Conservation (phyloP, 2,113 vertebrate species). For the Crotalus horridus region DNA sequence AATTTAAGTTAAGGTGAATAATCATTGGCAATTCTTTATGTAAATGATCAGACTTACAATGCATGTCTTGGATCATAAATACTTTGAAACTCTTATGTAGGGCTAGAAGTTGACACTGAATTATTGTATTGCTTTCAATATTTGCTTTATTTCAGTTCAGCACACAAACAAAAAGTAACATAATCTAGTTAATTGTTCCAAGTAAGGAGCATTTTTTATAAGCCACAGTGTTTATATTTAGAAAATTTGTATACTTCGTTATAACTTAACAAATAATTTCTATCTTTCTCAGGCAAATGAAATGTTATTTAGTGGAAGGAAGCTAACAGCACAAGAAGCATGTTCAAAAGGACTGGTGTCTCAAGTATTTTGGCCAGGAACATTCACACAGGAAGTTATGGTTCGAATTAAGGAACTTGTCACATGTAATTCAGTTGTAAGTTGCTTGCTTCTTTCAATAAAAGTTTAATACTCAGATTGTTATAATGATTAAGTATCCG, state of each 20-base stretch:
- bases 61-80: background rate
- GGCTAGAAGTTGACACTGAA: background rate
- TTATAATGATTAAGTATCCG: background rate
- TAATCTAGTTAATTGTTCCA: background rate
- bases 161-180: background rate
- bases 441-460: conserved; percentile 56
- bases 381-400: conserved; percentile 97
- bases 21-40: background rate
- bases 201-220: conserved; percentile 16
- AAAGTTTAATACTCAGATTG: background rate
- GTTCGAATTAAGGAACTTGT: conserved; percentile 93
- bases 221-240: conserved; percentile 50
- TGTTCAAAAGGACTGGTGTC: conserved; percentile 95
- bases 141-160: background rate
- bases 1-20: background rate
- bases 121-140: background rate
- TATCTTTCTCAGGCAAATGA: conserved; percentile 87
- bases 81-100: background rate
- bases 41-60: background rate
- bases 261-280: conserved; percentile 54
- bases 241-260: conserved; percentile 24
- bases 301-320: conserved; percentile 93
- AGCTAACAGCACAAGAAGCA: conserved; percentile 94
- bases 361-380: conserved; percentile 96
- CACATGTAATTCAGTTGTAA: conserved; percentile 85